A percentile compares a stretch with the other conserved stretches of the same genome.
Evolutionary conservation across 2,113 vertebrate genomes (phyloP).

Genomic region (Varanus komodoensis): DNA sequence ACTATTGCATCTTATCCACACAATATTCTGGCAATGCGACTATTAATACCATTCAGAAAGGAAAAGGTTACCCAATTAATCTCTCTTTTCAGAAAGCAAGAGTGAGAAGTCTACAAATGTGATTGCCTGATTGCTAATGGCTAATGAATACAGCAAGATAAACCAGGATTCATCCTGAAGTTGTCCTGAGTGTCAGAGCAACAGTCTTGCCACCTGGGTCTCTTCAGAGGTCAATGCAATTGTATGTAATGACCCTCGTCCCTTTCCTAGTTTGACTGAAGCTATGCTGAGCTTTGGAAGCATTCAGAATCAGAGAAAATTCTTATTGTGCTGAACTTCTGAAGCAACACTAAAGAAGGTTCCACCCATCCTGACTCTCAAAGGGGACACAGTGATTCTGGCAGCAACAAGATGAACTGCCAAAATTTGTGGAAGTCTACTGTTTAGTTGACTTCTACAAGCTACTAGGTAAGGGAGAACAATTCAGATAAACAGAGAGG

Average conservation of each 20-base stretch:
- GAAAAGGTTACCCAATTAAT: neutral
- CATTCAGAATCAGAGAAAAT: neutral
- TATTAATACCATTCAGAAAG: neutral
- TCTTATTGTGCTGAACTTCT: neutral
- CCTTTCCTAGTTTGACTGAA: neutral
- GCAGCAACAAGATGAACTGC: neutral
- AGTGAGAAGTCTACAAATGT: neutral
- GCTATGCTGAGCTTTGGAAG: neutral
- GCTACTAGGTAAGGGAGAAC: neutral
- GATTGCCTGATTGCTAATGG: neutral
- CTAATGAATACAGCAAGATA: neutral
- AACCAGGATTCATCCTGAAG: neutral
- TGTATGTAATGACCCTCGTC: neutral
- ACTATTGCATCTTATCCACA: neutral
- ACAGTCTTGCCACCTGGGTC: neutral
- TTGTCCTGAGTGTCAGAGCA: neutral
- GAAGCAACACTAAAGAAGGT: neutral
- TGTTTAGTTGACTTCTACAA: neutral
- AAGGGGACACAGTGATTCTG: neutral
- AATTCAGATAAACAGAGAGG: neutral
- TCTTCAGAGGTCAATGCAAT: neutral
- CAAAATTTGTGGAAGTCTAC: neutral
- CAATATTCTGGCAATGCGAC: too few species aligned
- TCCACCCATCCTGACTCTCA: neutral
- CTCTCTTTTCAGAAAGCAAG: too few species aligned